phyloP scores from a whole-genome alignment of 2,888 invertebrate species.

The Ophraella communa region DNA sequence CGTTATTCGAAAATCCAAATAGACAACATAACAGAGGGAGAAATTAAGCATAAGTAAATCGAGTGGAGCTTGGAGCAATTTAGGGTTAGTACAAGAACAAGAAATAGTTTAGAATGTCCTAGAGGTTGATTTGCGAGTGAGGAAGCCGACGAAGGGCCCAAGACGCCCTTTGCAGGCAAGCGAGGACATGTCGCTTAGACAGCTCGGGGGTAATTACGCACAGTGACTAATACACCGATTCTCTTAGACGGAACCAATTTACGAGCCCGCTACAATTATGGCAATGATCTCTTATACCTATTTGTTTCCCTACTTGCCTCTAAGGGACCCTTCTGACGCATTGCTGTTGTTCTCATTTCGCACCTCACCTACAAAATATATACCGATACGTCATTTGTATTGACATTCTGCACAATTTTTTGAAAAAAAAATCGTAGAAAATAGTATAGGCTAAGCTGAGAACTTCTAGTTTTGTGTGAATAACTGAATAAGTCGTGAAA shows the following conservation, averaged over 20 bases:
- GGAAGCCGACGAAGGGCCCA: constrained; percentile 48
- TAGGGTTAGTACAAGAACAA: constrained; percentile 49
- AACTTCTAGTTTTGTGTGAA: no score
- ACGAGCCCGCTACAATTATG: constrained; percentile 45
- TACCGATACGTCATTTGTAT: no score
- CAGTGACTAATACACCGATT: constrained; percentile 57
- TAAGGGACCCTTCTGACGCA: constrained; percentile 39
- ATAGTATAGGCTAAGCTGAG: no score
- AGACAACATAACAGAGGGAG: constrained; percentile 37
- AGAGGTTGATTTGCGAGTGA: constrained; percentile 51
- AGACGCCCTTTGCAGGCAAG: constrained; percentile 56
- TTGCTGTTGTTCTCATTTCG: constrained; percentile 36
- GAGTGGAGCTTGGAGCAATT: constrained; percentile 45
- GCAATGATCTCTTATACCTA: constrained; percentile 41
- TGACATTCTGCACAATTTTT: no score
- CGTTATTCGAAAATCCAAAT: constrained; percentile 34
- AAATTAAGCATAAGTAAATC: constrained; percentile 44
- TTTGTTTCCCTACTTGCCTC: constrained; percentile 30
- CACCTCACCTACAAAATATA: no score
- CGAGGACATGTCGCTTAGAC: constrained; percentile 60
- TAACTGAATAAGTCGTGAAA: no score
- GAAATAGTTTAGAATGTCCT: constrained; percentile 55
- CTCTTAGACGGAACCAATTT: constrained; percentile 58
- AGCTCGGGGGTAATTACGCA: constrained; percentile 59
- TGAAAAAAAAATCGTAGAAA: no score